Base-by-base conservation (phyloP, 2,888 invertebrate species). In the Taphrorychus bicolor region DNA sequence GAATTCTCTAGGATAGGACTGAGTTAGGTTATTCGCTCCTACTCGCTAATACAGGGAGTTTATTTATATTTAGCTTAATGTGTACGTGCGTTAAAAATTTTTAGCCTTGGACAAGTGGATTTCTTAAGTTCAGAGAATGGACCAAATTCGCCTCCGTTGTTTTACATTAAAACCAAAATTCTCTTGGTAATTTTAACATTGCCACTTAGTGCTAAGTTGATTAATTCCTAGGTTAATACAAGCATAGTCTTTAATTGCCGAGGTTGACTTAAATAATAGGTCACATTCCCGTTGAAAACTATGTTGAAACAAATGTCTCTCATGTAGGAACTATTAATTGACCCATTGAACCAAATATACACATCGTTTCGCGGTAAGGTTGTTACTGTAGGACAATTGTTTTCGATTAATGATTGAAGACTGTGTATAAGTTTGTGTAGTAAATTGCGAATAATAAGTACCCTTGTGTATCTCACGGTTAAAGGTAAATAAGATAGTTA, bases 141-240 rank as follows among this genome's bases (percentile, higher is more conserved):
- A 40, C 42, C 32, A 17, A 45, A 45, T 16, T 60, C 24, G 5
- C 45, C 45, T 7, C 3, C 7, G 45, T 60, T 71, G 71, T 71
- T 71, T 71, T 71, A 71, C 67, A 71, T 71, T 71, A 71, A 71
- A 71, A 71, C 71, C 66, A 56, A 32, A 45, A 45, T 19, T 59
- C 24, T 24, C 32, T 48, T 7, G 51, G 51, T 51, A 21, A 45
- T 45, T 45, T 14, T 16, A 17, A 45, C 16, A 14, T 17, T 45
- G 14, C 17, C 45, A 5, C 45, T 45, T n/a, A 32, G 11, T n/a
- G 32, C 7, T 32, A 32, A 32, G 32, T 32, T 3, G 32, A 32
- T 11, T 32, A 45, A 67, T 17, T 58, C n/a, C n/a, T n/a, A n/a
- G n/a, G 21, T 57, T 58, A 42, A 58, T 19, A 21, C 11, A 45